Evolutionary conservation across 2,113 vertebrate genomes (phyloP).

Genomic region (Phodopus roborovskii): DNA sequence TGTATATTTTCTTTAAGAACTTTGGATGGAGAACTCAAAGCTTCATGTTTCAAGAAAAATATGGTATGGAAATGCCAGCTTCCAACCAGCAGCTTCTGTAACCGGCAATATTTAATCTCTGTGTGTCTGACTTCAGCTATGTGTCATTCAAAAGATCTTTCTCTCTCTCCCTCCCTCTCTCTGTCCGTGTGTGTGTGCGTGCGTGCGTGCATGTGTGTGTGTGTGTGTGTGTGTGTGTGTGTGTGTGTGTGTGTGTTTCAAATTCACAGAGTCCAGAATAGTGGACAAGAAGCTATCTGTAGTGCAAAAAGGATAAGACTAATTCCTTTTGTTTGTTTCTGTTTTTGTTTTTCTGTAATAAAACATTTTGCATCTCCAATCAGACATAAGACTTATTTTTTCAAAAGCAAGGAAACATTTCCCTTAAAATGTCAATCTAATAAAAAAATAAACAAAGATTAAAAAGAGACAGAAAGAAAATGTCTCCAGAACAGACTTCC

Average conservation of each 20-base stretch:
- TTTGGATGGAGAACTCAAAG: not conserved
- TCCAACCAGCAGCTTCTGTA: not conserved
- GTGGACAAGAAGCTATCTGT: not conserved
- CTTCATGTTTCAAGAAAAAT: not conserved
- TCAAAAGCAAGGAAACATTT: conserved; percentile 39
- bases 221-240: too few relatives aligned
- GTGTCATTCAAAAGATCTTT: not conserved
- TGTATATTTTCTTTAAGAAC: conserved; percentile 16
- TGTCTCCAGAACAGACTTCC: conserved; percentile 1
- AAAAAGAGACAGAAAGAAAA: conserved; percentile 15
- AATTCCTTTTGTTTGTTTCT: not conserved
- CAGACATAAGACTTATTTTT: not conserved
- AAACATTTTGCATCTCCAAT: conserved; percentile 40
- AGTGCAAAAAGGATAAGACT: not conserved
- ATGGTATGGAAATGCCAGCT: not conserved
- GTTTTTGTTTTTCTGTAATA: conserved; percentile 36
- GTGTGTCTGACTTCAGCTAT: not conserved
- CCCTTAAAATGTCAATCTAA: conserved; percentile 12
- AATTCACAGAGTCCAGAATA: not conserved
- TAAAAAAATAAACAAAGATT: not conserved
- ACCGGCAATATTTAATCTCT: not conserved
- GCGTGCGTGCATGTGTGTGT: too few relatives aligned
- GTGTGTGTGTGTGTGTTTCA: not conserved
- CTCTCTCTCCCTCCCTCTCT: not conserved
- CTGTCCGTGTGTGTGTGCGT: not conserved